Conservation (phyloP, 2,797 vertebrate genomes). For the Labeo calbasu region DNA sequence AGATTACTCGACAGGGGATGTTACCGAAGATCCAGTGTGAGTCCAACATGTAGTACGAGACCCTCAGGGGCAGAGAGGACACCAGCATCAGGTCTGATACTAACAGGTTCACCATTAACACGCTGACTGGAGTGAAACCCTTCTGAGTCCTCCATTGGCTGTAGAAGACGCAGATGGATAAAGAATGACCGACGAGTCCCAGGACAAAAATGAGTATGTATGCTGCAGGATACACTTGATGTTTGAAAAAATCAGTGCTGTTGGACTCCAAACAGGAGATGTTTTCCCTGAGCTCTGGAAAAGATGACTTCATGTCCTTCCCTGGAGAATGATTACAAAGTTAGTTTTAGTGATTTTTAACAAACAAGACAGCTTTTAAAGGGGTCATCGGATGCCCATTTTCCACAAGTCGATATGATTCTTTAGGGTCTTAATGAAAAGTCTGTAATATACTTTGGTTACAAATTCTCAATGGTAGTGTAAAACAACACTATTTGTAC, state of each 20-base stretch:
- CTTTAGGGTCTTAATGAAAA: no score
- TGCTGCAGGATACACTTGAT: slow-evolving; percentile 68
- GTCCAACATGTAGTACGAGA: slow-evolving; percentile 71
- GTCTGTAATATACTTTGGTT: no score
- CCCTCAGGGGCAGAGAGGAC: slow-evolving; percentile 77
- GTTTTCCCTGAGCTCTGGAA: neutral
- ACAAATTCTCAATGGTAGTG: no score
- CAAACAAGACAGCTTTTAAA: neutral
- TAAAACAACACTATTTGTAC: no score
- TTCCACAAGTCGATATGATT: no score
- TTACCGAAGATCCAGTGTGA: slow-evolving; percentile 75
- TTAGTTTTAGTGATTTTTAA: neutral
- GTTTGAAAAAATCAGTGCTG: slow-evolving; percentile 70
- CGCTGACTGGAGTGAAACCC: slow-evolving; percentile 67
- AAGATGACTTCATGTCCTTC: slow-evolving; percentile 9
- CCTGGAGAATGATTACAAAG: slow-evolving; percentile 16
- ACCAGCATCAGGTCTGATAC: slow-evolving; percentile 78
- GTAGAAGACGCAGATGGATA: slow-evolving; percentile 78
- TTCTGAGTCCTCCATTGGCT: slow-evolving; percentile 66
- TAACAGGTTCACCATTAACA: slow-evolving; percentile 81
- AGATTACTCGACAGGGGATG: slow-evolving; percentile 71
- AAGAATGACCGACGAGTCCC: slow-evolving; percentile 71
- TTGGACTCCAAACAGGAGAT: slow-evolving; percentile 48
- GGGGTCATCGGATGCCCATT: no score
- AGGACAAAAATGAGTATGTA: slow-evolving; percentile 78